Evolutionary conservation across 2,113 vertebrate species (phyloP), one percentile per base, ranked within the genome.

Genomic region (Labeo catla): DNA sequence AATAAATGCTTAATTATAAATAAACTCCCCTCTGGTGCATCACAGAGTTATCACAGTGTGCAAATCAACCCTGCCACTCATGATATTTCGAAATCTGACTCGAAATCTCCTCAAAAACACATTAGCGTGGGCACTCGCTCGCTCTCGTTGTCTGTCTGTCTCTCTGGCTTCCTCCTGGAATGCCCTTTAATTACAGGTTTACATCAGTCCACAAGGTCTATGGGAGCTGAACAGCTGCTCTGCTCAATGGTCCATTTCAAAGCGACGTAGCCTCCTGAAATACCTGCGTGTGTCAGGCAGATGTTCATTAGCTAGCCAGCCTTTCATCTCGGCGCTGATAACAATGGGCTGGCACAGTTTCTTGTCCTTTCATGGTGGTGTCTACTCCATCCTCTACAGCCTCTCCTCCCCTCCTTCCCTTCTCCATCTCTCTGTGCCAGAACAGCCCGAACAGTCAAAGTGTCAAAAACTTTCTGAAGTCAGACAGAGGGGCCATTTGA

Each of bases 251-350:
- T 94, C 91, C 94, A 93, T 92, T 92, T 93, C 91, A 93, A 92
- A 93, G 90, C 91, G 90, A 91, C 87, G 89, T 89, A 70, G 91
- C 92, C 92, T 94, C 91, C 86, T 90, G 89, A 87, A 92, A 92
- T 94, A 92, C 89, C 92, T 93, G 92, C 92, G 91, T 74, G 88
- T 57, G 79, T 85, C 89, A 88, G 93, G 93, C 95, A 96, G 95
- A 94, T 96, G 95, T 94, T 95, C 95, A 96, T 95, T 95, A 94
- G 92, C 87, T 90, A 34, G 89, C 82, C 89, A 85, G 91, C 91
- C 95, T 95, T 95, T 95, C 95, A 96, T 96, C 95, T 95, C 92
- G 87, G 90, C 84, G 85, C 89, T 89, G 91, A 93, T 91, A 95
- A 95, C 95, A 96, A 96, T 96, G 91, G 91, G 84, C 90, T 94